Conservation (phyloP, 2,797 vertebrate species). For the Oceanodroma leucorhoa region DNA sequence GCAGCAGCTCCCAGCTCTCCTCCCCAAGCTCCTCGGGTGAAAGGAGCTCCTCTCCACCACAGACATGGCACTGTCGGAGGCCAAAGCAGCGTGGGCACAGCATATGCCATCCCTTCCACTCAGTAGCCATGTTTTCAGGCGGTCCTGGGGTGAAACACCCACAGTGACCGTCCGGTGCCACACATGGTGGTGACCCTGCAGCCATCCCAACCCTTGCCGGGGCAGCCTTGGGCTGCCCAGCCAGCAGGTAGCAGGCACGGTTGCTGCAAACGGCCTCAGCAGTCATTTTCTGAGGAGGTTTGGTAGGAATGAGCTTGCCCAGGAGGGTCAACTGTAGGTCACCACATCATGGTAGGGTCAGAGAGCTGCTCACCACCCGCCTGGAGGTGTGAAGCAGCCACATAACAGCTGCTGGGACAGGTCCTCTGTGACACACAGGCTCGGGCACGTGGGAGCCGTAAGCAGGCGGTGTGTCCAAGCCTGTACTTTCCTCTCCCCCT, state of each 20-base stretch:
- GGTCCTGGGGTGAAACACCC: too few species aligned
- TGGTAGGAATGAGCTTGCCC: not conserved
- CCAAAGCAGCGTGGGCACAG: not conserved
- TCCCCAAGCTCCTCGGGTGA: accelerated
- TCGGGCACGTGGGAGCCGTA: not conserved
- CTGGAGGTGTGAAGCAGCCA: not conserved
- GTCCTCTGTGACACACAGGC: not conserved
- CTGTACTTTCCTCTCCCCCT: not conserved
- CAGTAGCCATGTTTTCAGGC: not conserved
- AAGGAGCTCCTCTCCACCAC: accelerated
- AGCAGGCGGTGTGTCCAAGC: accelerated
- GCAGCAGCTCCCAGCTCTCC: not conserved
- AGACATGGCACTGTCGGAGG: accelerated
- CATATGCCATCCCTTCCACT: accelerated
- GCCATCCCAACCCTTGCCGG: accelerated
- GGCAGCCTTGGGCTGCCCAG: not conserved
- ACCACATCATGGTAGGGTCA: not conserved
- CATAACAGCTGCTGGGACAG: not conserved
- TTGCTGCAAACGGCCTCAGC: not conserved
- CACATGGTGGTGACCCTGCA: not conserved
- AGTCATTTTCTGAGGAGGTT: not conserved
- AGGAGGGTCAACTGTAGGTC: not conserved
- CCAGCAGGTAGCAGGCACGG: not conserved
- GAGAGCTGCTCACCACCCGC: not conserved
- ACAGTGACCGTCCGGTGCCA: not conserved